A percentile compares a stretch with the other conserved stretches of the same genome.
Evolutionary conservation across 2,113 vertebrate species (phyloP).

Genomic region (Podocnemis expansa): DNA sequence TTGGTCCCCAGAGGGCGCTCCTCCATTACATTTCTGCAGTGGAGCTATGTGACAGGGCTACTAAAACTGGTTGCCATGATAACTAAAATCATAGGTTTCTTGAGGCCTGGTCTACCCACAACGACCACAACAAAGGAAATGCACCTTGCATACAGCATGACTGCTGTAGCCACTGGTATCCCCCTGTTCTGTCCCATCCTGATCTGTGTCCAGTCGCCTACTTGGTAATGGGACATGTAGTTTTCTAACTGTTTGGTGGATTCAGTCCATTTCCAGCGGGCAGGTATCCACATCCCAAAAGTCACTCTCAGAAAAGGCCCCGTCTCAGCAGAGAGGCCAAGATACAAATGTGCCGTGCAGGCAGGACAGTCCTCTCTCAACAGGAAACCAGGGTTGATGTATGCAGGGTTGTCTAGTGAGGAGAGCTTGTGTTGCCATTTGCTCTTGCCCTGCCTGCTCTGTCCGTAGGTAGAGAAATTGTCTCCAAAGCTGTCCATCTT

Average conservation of each 20-base stretch:
- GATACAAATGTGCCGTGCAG: fast-evolving
- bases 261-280: background rate
- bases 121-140: background rate
- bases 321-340: background rate
- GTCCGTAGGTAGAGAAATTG: background rate
- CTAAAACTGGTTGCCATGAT: too few relatives aligned
- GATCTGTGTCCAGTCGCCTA: background rate
- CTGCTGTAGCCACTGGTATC: background rate
- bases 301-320: background rate
- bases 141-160: background rate
- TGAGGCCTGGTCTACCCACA: too few relatives aligned
- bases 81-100: too few relatives aligned
- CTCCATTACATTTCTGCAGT: too few relatives aligned
- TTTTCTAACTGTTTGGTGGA: background rate
- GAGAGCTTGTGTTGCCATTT: background rate
- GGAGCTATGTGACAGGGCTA: too few relatives aligned
- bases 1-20: too few relatives aligned
- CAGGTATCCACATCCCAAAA: background rate
- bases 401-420: background rate
- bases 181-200: background rate
- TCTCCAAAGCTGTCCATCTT: background rate
- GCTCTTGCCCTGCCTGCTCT: too few relatives aligned
- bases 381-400: background rate
- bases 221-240: background rate
- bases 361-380: background rate